Base-by-base conservation (phyloP, 2,113 vertebrate species). In the Siphamia tubifer region DNA sequence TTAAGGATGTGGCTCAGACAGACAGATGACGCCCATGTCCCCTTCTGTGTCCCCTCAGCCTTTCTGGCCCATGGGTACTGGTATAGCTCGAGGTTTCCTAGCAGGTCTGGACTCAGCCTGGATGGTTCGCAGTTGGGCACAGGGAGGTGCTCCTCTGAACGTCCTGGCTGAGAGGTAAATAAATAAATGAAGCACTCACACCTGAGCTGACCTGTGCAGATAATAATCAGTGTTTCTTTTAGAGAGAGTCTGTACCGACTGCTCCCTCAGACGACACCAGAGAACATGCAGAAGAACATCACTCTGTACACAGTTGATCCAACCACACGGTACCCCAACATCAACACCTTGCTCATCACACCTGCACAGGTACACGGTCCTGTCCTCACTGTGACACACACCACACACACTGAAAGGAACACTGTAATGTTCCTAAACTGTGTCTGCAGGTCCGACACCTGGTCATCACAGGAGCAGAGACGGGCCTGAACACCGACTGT, bases 51-150 rank as follows among this genome's bases (percentile, higher is more conserved):
- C 6, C 49, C 43, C 53, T 7, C 74, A 99, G 98, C 98, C 98
- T 0, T 99, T 99, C 83, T 99, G 98, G 98, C 98, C 98, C 0
- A 99, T 98, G 95, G 98, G 98, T 63, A 99, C 97, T 20, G 98
- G 98, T 35, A 94, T 98, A 28, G 97, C 96, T 25, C 95, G 96
- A 4, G 98, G 98, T 17, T 99, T 99, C 79, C 89, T 99, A 54
- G 96, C 96, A 34, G 97, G 95, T 7, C 94, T 99, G 90, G 97
- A 99, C 54, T 95, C 96, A 2, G 94, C 95, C 36, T 99, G 98
- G 98, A 98, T 98, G 96, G 93, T 99, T 40, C 92, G 94, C 44
- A 94, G 93, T 20, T 98, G 96, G 96, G 94, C 94, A 0, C 90
- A 93, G 0, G 96, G 96, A 23, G 80, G 79, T 2, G 89, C 90